These are phyloP conservation scores for Apogon talboti DNA, from an alignment of 2,797 vertebrate genomes.

Conservation along the genomic window DNA sequence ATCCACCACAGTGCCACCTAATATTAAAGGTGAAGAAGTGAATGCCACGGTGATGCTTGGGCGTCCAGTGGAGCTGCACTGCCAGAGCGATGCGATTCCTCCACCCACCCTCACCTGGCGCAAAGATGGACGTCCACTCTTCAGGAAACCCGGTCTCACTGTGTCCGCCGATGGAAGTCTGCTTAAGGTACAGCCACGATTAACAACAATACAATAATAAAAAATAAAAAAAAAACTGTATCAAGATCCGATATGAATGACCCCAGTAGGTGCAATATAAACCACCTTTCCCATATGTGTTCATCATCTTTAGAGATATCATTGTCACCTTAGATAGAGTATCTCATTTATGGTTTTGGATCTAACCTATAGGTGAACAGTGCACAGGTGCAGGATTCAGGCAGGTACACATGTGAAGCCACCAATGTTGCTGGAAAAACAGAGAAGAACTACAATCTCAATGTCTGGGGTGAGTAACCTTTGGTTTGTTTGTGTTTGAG, in stretches of 20 bases:
- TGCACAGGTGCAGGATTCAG: constrained; percentile 91
- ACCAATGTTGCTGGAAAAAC: constrained; percentile 95
- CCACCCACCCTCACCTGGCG: constrained; percentile 89
- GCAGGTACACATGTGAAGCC: constrained; percentile 96
- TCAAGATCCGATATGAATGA: too few species aligned
- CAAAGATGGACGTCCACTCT: constrained; percentile 89
- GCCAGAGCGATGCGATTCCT: constrained; percentile 91
- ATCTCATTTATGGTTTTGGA: neutral
- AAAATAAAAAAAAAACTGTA: too few species aligned
- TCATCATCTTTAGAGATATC: too few species aligned
- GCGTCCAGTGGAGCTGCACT: constrained; percentile 86
- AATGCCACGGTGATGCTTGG: constrained; percentile 89
- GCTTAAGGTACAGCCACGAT: constrained; percentile 75
- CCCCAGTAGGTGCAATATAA: too few species aligned
- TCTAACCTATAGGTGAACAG: constrained; percentile 84
- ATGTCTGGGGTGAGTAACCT: constrained; percentile 91
- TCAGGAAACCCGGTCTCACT: constrained; percentile 87
- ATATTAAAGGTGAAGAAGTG: constrained; percentile 95
- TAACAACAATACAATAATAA: too few species aligned
- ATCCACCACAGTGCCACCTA: constrained; percentile 88
- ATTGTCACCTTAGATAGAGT: neutral
- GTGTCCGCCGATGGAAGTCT: constrained; percentile 87
- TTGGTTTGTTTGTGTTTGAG: neutral
- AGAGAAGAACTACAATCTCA: constrained; percentile 96
- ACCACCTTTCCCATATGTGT: too few species aligned